A percentile compares a stretch with the other conserved stretches of the same genome.
Conservation (phyloP, 2,888 invertebrate species). For the Drosophila nr. perissopoda region DNA sequence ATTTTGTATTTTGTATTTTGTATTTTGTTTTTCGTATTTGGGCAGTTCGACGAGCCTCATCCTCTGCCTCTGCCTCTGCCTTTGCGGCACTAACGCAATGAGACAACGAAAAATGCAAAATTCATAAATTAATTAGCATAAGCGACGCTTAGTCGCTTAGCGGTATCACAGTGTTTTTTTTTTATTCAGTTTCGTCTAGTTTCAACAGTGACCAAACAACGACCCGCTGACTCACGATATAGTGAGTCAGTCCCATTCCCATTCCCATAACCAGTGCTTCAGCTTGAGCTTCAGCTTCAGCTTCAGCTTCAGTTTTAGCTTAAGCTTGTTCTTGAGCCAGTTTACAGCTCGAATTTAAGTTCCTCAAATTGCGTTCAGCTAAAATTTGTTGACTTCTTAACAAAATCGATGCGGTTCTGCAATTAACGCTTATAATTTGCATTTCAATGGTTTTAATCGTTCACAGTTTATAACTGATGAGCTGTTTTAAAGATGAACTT, state of each 20-base stretch:
- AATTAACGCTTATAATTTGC: neutral
- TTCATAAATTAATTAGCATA: slow-evolving; percentile 75
- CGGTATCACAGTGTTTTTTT: neutral
- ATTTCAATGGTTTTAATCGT: neutral
- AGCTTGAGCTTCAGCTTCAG: neutral
- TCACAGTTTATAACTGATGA: too few species aligned
- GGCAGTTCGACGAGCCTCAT: slow-evolving; percentile 41
- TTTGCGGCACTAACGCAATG: slow-evolving; percentile 14
- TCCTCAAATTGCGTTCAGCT: slow-evolving; percentile 2
- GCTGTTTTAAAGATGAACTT: neutral
- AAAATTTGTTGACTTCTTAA: neutral
- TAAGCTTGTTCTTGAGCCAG: slow-evolving; percentile 8
- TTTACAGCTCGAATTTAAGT: neutral
- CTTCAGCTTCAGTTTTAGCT: neutral
- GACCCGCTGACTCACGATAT: slow-evolving; percentile 52
- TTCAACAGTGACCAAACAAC: slow-evolving; percentile 46
- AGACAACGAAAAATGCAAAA: slow-evolving; percentile 30
- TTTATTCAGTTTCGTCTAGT: slow-evolving; percentile 61
- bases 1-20: slow-evolving; percentile 27
- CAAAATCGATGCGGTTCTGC: neutral
- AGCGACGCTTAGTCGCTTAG: slow-evolving; percentile 48
- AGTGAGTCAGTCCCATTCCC: slow-evolving; percentile 37
- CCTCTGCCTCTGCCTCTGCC: neutral
- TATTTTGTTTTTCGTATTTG: slow-evolving; percentile 33
- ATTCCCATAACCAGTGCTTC: slow-evolving; percentile 21